Percentiles rank a stretch among this genome's conserved stretches.
These are phyloP conservation scores for Sipha flava DNA, from an alignment of 1,140 invertebrate genomes.

Conservation along the genomic window DNA sequence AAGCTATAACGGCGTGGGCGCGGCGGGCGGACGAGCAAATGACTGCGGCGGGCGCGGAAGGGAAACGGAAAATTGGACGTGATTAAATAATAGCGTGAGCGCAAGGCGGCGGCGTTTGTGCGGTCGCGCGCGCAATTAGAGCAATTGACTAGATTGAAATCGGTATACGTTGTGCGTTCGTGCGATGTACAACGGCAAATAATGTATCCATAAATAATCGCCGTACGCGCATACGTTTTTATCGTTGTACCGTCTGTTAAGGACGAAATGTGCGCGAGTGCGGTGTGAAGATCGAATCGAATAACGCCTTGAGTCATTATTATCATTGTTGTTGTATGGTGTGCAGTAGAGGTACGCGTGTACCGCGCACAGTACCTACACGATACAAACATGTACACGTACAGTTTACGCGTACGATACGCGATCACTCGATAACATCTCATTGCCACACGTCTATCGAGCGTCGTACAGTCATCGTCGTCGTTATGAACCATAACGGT, in stretches of 20 bases:
- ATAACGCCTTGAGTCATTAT: not conserved
- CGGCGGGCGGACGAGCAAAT: no score
- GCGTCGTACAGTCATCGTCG: no score
- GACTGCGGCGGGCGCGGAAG: not conserved
- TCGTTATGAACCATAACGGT: no score
- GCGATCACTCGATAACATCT: not conserved
- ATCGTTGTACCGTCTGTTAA: no score
- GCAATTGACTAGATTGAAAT: slow-evolving; percentile 28
- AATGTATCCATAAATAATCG: no score
- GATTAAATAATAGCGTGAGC: slow-evolving; percentile 19
- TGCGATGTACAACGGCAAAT: not conserved
- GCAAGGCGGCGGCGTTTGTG: slow-evolving; percentile 4
- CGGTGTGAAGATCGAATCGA: not conserved
- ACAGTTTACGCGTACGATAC: no score
- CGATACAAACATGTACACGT: no score
- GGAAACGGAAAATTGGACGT: not conserved
- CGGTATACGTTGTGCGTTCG: not conserved
- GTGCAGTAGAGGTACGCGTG: no score
- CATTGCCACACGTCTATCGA: not conserved
- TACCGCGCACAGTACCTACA: no score
- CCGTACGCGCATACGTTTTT: no score
- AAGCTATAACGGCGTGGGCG: no score
- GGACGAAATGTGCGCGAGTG: no score
- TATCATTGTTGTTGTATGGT: not conserved
- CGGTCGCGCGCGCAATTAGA: slow-evolving; percentile 3